Conservation (phyloP, 2,113 vertebrate species). For the Gymnorhina tibicen region DNA sequence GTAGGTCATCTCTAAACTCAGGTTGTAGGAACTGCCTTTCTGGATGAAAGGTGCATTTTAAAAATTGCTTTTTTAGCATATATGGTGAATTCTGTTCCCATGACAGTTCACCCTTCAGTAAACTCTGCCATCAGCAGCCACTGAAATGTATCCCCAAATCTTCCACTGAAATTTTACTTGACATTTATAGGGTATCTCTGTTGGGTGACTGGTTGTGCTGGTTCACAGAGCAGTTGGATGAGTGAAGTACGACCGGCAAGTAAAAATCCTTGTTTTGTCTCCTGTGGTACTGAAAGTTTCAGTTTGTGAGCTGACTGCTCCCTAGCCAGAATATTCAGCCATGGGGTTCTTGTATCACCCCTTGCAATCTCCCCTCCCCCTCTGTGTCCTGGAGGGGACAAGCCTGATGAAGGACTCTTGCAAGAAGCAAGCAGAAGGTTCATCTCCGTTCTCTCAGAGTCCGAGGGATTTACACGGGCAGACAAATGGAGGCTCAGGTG, state of each 20-base stretch:
- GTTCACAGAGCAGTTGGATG: neutral
- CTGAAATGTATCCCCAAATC: neutral
- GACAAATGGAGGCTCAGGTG: neutral
- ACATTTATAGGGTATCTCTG: neutral
- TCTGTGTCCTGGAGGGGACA: neutral
- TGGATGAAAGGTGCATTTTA: neutral
- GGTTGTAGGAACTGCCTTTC: neutral
- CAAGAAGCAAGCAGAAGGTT: neutral
- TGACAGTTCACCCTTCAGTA: neutral
- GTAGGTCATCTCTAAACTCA: neutral
- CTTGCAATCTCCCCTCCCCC: neutral
- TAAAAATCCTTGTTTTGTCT: neutral
- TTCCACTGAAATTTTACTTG: neutral
- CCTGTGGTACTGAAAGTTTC: neutral
- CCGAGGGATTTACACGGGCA: neutral
- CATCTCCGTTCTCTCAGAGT: neutral
- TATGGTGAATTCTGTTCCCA: neutral
- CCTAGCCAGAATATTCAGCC: neutral
- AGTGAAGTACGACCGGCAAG: neutral
- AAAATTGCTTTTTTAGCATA: neutral
- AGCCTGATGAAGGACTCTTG: neutral
- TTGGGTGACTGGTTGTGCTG: neutral
- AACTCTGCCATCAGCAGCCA: neutral
- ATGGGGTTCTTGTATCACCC: neutral
- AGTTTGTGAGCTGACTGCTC: neutral